phyloP scores from a whole-genome alignment of 2,113 vertebrate genomes.

The Apteryx mantelli region DNA sequence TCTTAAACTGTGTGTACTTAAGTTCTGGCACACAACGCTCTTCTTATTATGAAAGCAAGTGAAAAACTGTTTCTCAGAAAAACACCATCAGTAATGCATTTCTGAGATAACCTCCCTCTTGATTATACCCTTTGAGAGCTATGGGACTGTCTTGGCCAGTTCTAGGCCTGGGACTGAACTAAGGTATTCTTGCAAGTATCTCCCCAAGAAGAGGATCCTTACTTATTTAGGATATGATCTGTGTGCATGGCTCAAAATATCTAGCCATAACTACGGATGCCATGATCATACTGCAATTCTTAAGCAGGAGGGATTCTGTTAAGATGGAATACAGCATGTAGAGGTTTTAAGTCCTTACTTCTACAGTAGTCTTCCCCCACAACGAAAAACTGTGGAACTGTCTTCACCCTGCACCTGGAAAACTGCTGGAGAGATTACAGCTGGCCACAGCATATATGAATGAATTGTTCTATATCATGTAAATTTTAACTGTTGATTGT shows the following conservation, averaged over 20 bases:
- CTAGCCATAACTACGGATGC: background rate
- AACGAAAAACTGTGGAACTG: background rate
- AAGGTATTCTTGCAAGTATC: background rate
- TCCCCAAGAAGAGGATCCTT: background rate
- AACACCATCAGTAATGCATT: background rate
- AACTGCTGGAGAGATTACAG: background rate
- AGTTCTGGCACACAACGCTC: accelerated
- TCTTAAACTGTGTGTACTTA: background rate
- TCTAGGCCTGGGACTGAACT: background rate
- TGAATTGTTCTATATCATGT: background rate
- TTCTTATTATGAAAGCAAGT: background rate
- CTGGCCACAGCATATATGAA: background rate
- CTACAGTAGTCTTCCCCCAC: background rate
- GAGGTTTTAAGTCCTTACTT: background rate
- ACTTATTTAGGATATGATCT: background rate
- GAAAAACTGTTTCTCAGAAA: background rate
- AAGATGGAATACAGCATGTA: background rate
- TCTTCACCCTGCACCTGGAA: background rate
- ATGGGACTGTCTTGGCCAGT: background rate
- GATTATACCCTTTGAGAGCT: background rate
- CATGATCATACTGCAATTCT: background rate
- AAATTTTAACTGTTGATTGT: background rate
- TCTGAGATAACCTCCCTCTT: background rate
- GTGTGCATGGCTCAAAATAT: background rate
- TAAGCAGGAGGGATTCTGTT: background rate